Percentiles rank a stretch among this genome's conserved stretches.
These are phyloP conservation scores for Xanthia togata DNA, from an alignment of 2,888 invertebrate species.

Conservation along the genomic window DNA sequence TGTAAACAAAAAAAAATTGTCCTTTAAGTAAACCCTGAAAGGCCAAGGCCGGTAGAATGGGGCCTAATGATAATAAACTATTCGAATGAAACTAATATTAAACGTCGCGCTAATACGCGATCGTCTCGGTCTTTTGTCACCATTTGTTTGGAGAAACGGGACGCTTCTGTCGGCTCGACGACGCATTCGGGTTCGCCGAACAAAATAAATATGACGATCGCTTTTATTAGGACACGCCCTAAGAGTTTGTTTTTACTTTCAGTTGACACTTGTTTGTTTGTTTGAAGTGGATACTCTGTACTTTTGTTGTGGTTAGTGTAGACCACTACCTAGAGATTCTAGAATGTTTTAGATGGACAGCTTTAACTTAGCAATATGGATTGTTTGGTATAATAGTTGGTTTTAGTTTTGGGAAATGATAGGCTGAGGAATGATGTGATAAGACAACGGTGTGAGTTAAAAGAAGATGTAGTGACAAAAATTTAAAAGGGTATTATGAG, in stretches of 20 bases:
- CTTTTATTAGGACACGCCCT: neutral
- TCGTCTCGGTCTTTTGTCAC: neutral
- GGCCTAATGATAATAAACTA: neutral
- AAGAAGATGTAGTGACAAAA: too few species aligned
- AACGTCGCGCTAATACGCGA: neutral
- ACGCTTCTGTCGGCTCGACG: neutral
- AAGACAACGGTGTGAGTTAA: too few species aligned
- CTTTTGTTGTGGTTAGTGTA: neutral
- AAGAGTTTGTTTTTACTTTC: neutral
- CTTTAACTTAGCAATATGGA: conserved; percentile 24
- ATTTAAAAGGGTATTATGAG: too few species aligned
- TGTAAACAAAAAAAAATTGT: neutral
- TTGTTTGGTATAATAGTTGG: conserved; percentile 15
- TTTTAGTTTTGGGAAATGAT: neutral
- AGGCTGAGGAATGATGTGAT: too few species aligned
- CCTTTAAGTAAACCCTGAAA: neutral
- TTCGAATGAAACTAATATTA: neutral
- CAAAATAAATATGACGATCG: neutral
- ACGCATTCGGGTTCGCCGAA: neutral
- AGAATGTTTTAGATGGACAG: conserved; percentile 9
- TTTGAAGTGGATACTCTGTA: conserved; percentile 5
- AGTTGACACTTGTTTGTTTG: neutral
- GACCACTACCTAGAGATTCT: neutral
- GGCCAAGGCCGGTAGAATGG: neutral
- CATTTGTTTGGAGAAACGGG: neutral